Evolutionary conservation across 2,888 invertebrate species (phyloP).

Genomic region (Iphiclides podalirius): DNA sequence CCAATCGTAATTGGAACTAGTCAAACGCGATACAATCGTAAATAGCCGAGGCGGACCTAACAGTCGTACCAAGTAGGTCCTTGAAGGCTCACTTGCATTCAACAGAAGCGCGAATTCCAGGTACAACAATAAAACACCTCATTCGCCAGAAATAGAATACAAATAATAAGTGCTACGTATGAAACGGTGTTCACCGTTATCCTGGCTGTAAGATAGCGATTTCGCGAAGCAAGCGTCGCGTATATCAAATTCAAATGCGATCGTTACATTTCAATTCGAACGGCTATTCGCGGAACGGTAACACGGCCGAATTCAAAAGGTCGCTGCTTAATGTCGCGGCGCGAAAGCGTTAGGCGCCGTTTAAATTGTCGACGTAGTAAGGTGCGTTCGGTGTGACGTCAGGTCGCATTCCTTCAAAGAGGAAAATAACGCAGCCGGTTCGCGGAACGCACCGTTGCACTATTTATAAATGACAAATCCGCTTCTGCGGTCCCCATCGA

Average conservation of each 20-base stretch:
- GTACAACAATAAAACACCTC: slow-evolving; percentile 41
- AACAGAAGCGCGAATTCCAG: slow-evolving; percentile 37
- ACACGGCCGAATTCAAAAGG: slow-evolving; percentile 28
- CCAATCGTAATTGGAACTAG: no score
- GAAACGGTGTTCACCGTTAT: slow-evolving; percentile 46
- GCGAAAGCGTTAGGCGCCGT: slow-evolving; percentile 4
- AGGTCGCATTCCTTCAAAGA: slow-evolving; percentile 66
- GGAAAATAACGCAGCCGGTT: slow-evolving; percentile 65
- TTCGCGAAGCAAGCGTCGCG: slow-evolving; percentile 25
- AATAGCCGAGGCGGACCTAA: slow-evolving; percentile 6
- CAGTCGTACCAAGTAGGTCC: slow-evolving; percentile 23
- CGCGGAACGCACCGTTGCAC: slow-evolving; percentile 66
- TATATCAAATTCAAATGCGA: slow-evolving; percentile 30
- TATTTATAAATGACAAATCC: slow-evolving; percentile 57
- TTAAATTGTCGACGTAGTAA: slow-evolving; percentile 28
- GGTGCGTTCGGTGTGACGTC: slow-evolving; percentile 62
- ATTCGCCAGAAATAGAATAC: slow-evolving; percentile 46
- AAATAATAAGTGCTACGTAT: slow-evolving; percentile 43
- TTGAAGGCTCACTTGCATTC: slow-evolving; percentile 28
- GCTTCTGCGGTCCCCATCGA: slow-evolving; percentile 27
- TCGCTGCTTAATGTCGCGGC: slow-evolving; percentile 11
- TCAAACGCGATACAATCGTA: slow-evolving; percentile 3
- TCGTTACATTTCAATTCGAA: slow-evolving; percentile 37
- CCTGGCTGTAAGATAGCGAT: slow-evolving; percentile 33
- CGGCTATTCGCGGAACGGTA: slow-evolving; percentile 34